These are phyloP conservation scores for Spodoptera picta DNA, from an alignment of 2,888 invertebrate species.

Conservation along the genomic window DNA sequence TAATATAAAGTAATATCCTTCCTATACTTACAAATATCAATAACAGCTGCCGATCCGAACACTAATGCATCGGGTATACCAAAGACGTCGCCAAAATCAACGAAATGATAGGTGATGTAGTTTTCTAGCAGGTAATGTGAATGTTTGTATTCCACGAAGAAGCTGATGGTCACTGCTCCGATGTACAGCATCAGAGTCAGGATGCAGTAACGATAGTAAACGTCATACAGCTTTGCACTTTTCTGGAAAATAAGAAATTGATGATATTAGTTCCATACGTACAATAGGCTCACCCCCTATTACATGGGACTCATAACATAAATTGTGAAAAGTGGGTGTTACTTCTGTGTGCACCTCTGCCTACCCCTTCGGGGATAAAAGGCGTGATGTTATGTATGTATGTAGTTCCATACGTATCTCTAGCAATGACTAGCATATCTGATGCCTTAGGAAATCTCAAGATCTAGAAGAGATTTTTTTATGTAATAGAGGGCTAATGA, in stretches of 20 bases:
- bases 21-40: slow-evolving; percentile 21
- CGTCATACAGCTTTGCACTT: slow-evolving; percentile 10
- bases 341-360: too few species aligned
- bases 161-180: neutral
- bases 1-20: too few species aligned
- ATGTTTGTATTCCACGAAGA: fast-evolving
- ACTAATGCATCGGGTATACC: neutral
- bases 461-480: too few species aligned
- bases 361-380: too few species aligned
- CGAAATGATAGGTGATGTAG: slow-evolving; percentile 13
- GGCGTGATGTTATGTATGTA: too few species aligned
- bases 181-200: slow-evolving; percentile 6
- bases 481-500: too few species aligned
- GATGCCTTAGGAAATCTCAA: too few species aligned
- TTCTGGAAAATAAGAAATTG: slow-evolving; percentile 21
- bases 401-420: too few species aligned
- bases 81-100: fast-evolving
- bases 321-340: too few species aligned
- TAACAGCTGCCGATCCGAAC: neutral
- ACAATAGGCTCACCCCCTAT: too few species aligned
- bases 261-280: neutral
- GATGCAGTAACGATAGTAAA: slow-evolving; percentile 27
- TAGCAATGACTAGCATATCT: too few species aligned
- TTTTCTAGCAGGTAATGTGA: neutral
- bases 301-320: too few species aligned